These are phyloP conservation scores for Tragulus kanchil DNA, from an alignment of 2,113 vertebrate genomes.

Conservation along the genomic window DNA sequence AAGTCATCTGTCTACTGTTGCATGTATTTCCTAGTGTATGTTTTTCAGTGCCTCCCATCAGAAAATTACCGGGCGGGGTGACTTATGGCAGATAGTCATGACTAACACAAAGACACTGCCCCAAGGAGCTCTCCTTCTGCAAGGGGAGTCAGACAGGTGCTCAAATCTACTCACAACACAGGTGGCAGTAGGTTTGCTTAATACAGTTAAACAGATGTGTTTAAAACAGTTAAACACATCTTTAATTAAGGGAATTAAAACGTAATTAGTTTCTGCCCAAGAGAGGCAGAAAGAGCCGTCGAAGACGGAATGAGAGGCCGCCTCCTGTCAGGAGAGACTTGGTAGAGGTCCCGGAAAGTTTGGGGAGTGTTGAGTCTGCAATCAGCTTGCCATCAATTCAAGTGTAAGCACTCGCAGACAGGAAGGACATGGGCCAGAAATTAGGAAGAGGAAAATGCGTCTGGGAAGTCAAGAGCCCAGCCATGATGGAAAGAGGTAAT, in stretches of 20 bases:
- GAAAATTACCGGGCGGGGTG: not conserved
- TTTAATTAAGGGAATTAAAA: too few relatives aligned
- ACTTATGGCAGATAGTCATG: not conserved
- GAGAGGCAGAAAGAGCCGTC: not conserved
- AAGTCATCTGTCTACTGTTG: not conserved
- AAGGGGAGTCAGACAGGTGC: not conserved
- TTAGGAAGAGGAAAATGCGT: not conserved
- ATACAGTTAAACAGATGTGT: too few relatives aligned
- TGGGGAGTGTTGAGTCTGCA: not conserved
- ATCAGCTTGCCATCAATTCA: not conserved
- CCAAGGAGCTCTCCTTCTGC: not conserved
- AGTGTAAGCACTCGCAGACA: not conserved
- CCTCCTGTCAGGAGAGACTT: not conserved
- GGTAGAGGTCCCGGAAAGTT: not conserved
- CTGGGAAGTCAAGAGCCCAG: too few relatives aligned
- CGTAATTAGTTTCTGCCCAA: not conserved
- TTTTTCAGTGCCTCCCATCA: not conserved
- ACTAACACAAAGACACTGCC: not conserved
- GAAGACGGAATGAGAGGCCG: not conserved
- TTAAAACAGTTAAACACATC: too few relatives aligned
- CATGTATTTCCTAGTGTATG: not conserved
- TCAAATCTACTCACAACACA: rapidly evolving
- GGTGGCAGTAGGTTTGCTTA: not conserved
- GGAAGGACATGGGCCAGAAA: not conserved
- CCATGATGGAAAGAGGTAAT: not conserved